Base-by-base conservation (phyloP, 2,888 invertebrate genomes). In the Mamestra brassicae region DNA sequence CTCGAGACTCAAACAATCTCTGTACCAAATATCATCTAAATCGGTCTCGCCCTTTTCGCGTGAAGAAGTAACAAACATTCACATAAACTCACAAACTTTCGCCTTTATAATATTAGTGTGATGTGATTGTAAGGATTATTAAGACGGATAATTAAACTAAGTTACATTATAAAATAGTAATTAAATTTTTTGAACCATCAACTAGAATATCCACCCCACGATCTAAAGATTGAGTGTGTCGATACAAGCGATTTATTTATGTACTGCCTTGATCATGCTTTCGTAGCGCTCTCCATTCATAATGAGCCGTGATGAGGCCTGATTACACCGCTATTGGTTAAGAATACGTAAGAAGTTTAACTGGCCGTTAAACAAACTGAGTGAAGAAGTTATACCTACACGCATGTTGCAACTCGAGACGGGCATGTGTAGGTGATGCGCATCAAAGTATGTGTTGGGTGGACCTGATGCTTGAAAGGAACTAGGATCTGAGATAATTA, bases 261-360 rank as follows among this genome's bases (percentile, higher is more conserved):
- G 71, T 69, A 7, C 66, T 42, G 63, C 84, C 76, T 80, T 80
- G 72, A 72, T 80, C 71, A 71, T 63, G 65, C 62, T 63, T 64
- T 66, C 76, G 72, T 76, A 80, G 81, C 60, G 8, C 52, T 72
- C 76, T 85, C 76, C 85, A 86, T 86, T 86, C 87, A 87, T 83
- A 69, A 83, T 66, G 47, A 65, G 66, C 63, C 71, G 38, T 47
- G 63, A 63, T 76, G 3, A 63, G 7, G 85, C 0, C 54, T 1
- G 55, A 47, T 74, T 71, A 8, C 66, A 81, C 36, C 66, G 66
- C n/a, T 13, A 5, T 10, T 26, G 17, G 34, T 69, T 73, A 72
- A 83, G 10, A 38, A 7, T 58, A 36, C 3, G 13, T 57, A 36
- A 10, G 36, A 62, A 61, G 47, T 69, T 76, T 36, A 75, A 75